Evolutionary conservation across 30 jellyfish, hydroid and myxozoan genomes (phyloP), one percentile per base, ranked within the genome.

Genomic region (Euphysa ruthae): DNA sequence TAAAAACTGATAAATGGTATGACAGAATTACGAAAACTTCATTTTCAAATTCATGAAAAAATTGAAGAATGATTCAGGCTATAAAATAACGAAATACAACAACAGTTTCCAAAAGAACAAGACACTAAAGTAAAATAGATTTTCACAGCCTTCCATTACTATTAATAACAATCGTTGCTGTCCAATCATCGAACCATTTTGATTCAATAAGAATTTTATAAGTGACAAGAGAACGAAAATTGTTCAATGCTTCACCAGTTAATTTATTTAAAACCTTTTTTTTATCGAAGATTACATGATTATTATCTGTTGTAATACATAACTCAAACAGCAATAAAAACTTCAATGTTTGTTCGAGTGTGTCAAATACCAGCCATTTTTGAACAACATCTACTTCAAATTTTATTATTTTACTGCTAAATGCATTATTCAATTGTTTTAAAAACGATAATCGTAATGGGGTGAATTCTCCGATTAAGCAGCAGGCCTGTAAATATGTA

Each of bases 321-420:
- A 24, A 42, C 1, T 34, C 34, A 13, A 28, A 63, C 1, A 26
- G 4, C 16, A 22, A 4, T 35, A 63, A 43, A 20, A 63, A 35
- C 13, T 31, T 32, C 22, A n/a, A 4, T 34, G 46, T 13, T n/a
- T 63, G 65, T 0, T 63, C 44, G 28, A 44, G 23, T 35, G 77
- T 33, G 73, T 43, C 71, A 20, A 68, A 68, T 10, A 3, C 22
- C 50, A 68, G 26, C 80, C 80, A 68, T 44, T 43, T 35, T 43
- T 68, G 50, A 0, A 68, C 6, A 6, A 1, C 49, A 2, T 49
- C 26, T 43, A 68, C 24, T 21, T 49, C 27, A 49, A 68, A 68
- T 21, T 34, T 10, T 49, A 68, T 6, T 20, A 14, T 20, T 43
- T 68, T 68, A 30, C 71, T 68, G 52, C 73, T 44, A 30, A 6